These are phyloP conservation scores for Pelecanus crispus DNA, from an alignment of 2,113 vertebrate species.

Conservation along the genomic window DNA sequence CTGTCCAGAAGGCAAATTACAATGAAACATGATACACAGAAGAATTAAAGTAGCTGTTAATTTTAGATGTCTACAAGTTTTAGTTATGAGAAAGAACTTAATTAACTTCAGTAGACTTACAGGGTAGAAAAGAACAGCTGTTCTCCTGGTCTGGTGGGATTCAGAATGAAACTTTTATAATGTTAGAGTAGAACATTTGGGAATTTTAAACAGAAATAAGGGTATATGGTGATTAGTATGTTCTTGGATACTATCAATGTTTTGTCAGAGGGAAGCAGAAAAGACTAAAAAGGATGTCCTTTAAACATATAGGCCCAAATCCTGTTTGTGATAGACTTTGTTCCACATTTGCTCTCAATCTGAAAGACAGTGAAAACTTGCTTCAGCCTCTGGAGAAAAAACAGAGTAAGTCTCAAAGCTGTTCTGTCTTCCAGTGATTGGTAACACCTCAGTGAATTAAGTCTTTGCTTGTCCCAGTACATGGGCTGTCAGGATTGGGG, in stretches of 20 bases:
- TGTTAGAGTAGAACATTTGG: conserved; percentile 12
- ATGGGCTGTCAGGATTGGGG: not conserved
- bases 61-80: conserved; percentile 53
- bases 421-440: not conserved
- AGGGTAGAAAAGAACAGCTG: conserved; percentile 19
- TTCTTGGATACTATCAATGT: not conserved
- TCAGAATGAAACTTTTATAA: conserved; percentile 6
- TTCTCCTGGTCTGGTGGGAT: conserved; percentile 29
- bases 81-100: conserved; percentile 54
- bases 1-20: conserved; percentile 28
- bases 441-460: not conserved
- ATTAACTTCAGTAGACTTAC: conserved; percentile 44
- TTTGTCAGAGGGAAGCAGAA: not conserved
- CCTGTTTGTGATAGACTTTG: not conserved
- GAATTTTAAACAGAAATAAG: conserved; percentile 16
- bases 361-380: not conserved
- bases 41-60: conserved; percentile 56
- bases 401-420: not conserved
- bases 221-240: not conserved
- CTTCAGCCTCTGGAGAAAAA: not conserved
- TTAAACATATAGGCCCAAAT: not conserved
- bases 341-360: not conserved
- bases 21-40: conserved; percentile 39
- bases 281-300: not conserved
- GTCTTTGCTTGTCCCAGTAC: not conserved